These are phyloP conservation scores for Ennomos quercinarius DNA, from an alignment of 2,888 invertebrate species.

Conservation along the genomic window DNA sequence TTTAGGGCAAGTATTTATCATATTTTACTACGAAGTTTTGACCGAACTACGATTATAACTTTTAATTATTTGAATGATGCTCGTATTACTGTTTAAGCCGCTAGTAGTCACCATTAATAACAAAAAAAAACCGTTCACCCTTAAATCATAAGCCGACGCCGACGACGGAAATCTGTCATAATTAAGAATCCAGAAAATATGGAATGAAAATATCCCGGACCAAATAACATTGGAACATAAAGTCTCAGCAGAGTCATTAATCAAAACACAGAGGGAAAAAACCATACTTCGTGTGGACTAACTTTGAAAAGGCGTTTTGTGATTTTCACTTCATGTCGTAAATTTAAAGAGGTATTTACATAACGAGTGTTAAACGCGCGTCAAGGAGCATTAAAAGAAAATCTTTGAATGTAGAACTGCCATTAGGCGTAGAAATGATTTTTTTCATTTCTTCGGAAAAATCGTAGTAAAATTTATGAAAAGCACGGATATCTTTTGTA, in stretches of 20 bases:
- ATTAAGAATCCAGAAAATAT: slow-evolving; percentile 15
- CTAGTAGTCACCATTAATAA: not conserved
- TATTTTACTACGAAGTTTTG: too few species aligned
- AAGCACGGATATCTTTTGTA: too few species aligned
- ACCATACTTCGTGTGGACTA: slow-evolving; percentile 7
- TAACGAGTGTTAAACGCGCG: slow-evolving; percentile 35
- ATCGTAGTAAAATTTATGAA: not conserved
- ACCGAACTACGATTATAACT: too few species aligned
- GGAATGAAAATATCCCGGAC: not conserved
- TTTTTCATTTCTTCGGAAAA: slow-evolving; percentile 11
- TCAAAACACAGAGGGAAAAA: slow-evolving; percentile 26
- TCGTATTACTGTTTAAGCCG: too few species aligned
- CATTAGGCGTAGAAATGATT: slow-evolving; percentile 17
- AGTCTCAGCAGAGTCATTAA: slow-evolving; percentile 18
- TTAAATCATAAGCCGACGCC: slow-evolving; percentile 4
- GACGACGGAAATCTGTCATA: slow-evolving; percentile 20
- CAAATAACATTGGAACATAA: not conserved
- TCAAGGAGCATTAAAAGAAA: slow-evolving; percentile 37
- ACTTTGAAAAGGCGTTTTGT: slow-evolving; percentile 24
- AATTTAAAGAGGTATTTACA: slow-evolving; percentile 37
- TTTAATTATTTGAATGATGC: too few species aligned
- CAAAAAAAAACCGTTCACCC: slow-evolving; percentile 4
- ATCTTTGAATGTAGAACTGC: slow-evolving; percentile 25
- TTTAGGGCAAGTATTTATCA: too few species aligned
- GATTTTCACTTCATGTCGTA: slow-evolving; percentile 33